These are phyloP conservation scores for Drosophila mauritiana DNA, from an alignment of 1,140 invertebrate genomes.

Conservation along the genomic window DNA sequence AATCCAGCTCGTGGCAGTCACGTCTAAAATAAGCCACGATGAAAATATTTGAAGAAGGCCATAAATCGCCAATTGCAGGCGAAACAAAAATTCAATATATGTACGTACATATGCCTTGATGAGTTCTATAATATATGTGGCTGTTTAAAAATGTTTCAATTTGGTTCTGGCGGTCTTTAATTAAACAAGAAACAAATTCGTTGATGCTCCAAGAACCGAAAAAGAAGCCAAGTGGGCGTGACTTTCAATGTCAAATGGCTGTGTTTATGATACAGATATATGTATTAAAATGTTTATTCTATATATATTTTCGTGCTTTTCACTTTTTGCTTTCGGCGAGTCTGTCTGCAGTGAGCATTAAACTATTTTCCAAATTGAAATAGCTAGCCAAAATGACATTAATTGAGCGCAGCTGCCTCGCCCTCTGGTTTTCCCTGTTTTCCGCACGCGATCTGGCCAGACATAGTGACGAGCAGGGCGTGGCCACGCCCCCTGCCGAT, in stretches of 20 bases:
- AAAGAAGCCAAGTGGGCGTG: constrained; percentile 20
- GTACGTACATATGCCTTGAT: background rate
- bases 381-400: constrained; percentile 61
- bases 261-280: constrained; percentile 15
- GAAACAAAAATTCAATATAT: constrained; percentile 1
- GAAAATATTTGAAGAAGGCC: constrained; percentile 46
- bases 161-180: constrained; percentile 32
- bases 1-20: constrained; percentile 46
- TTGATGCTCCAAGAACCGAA: background rate
- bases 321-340: constrained; percentile 1
- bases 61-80: constrained; percentile 54
- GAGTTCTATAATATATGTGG: constrained; percentile 8
- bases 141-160: constrained; percentile 26
- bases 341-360: background rate
- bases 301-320: background rate
- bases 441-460: constrained; percentile 70
- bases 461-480: constrained; percentile 48
- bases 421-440: background rate
- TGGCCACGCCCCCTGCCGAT: constrained; percentile 16
- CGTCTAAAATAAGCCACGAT: constrained; percentile 62
- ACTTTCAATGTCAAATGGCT: constrained; percentile 51
- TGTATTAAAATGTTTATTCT: constrained; percentile 9
- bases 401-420: constrained; percentile 67
- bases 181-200: constrained; percentile 35
- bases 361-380: constrained; percentile 43